phyloP scores from a whole-genome alignment of 2,113 vertebrate genomes.

The Pluvialis apricaria region DNA sequence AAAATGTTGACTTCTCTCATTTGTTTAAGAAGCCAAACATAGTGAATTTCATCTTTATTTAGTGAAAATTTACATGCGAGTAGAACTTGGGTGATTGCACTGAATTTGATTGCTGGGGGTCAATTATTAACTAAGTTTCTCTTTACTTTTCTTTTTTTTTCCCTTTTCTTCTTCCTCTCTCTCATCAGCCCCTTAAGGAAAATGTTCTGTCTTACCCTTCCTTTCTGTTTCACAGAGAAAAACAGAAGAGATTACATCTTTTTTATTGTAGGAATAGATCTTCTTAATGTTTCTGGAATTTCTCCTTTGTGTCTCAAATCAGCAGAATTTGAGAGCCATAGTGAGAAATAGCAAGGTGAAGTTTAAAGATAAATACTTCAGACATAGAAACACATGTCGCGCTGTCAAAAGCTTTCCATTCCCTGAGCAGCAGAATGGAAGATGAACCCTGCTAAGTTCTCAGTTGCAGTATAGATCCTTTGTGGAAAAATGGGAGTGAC shows the following conservation, averaged over 20 bases:
- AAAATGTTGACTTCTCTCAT: neutral
- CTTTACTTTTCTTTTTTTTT: neutral
- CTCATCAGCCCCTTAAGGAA: neutral
- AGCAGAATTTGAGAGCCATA: constrained; percentile 23
- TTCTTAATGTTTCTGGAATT: constrained; percentile 34
- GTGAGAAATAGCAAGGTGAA: constrained; percentile 6
- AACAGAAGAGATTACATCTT: neutral
- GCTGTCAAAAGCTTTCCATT: neutral
- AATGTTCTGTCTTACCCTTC: neutral
- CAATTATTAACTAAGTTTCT: neutral
- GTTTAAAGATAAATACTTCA: neutral
- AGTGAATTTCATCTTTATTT: neutral
- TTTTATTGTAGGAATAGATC: constrained; percentile 17
- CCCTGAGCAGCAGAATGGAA: neutral
- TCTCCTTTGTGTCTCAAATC: constrained; percentile 42
- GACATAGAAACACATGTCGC: neutral
- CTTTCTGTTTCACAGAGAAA: neutral
- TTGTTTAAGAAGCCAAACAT: neutral
- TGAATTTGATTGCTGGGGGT: neutral
- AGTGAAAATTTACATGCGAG: neutral
- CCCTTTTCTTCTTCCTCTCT: rapidly evolving
- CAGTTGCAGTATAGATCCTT: neutral
- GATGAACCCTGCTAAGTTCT: neutral
- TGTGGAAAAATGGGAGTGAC: neutral
- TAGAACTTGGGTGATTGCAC: neutral